phyloP scores from a whole-genome alignment of 2,888 invertebrate species.

The Mayetiola destructor region DNA sequence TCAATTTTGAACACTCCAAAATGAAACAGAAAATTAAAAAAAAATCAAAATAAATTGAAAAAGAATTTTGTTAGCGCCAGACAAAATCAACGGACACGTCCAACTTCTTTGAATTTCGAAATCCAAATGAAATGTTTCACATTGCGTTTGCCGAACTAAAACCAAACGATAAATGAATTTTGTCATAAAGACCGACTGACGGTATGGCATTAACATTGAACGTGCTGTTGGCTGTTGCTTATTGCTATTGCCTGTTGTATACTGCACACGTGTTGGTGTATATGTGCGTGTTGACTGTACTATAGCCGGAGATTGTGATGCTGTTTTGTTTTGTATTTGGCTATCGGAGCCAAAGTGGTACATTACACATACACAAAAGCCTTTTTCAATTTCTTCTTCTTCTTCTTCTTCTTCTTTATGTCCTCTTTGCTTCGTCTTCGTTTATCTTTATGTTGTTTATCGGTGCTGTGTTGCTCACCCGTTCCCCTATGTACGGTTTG shows the following conservation, averaged over 20 bases:
- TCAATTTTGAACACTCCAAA: not conserved
- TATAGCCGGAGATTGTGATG: not conserved
- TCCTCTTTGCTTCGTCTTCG: not conserved
- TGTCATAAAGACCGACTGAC: conserved; percentile 9
- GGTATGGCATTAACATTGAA: not conserved
- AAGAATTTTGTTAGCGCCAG: not conserved
- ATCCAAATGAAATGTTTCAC: conserved; percentile 18
- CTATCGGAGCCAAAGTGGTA: no score
- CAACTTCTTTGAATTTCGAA: conserved; percentile 17
- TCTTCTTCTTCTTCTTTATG: not conserved
- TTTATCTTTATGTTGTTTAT: not conserved
- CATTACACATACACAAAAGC: no score
- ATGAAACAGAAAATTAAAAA: not conserved
- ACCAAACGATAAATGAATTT: conserved; percentile 13
- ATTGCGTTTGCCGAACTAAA: conserved; percentile 7
- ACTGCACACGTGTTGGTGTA: not conserved
- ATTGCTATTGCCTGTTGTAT: no score
- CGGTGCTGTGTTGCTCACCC: conserved; percentile 2
- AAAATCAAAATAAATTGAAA: not conserved
- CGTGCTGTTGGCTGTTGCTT: no score
- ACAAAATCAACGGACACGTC: conserved; percentile 17
- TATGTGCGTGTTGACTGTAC: conserved; percentile 7
- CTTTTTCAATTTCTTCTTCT: no score
- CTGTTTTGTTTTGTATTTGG: not conserved
- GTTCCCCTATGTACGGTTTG: not conserved